Evolutionary conservation across 2,888 invertebrate species (phyloP).

Genomic region (Drosophila siamana): DNA sequence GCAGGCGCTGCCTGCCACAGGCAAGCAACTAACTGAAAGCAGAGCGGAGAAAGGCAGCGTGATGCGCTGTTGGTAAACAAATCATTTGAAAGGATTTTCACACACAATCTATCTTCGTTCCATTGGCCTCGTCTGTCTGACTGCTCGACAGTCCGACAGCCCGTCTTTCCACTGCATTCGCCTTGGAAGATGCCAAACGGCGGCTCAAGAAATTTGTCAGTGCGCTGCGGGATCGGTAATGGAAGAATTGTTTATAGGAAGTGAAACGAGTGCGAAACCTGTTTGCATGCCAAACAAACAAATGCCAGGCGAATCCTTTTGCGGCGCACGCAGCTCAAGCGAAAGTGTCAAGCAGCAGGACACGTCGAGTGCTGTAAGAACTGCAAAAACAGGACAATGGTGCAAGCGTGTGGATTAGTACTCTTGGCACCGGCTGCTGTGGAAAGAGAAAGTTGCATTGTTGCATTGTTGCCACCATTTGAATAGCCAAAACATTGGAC

Average conservation of each 20-base stretch:
- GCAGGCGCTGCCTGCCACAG: conserved; percentile 38
- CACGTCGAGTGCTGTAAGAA: conserved; percentile 5
- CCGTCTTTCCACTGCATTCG: background rate
- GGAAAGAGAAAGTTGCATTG: conserved; percentile 75
- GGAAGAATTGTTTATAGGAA: conserved; percentile 10
- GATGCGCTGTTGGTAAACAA: conserved; percentile 75
- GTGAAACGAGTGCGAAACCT: conserved; percentile 27
- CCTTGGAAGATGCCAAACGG: conserved; percentile 39
- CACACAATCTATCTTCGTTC: conserved; percentile 80
- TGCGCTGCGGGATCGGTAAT: conserved; percentile 46
- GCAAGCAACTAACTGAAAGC: conserved; percentile 27
- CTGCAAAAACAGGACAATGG: conserved; percentile 33
- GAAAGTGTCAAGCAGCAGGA: conserved; percentile 61
- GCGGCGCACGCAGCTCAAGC: conserved; percentile 46
- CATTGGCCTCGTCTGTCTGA: conserved; percentile 48
- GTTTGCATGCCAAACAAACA: conserved; percentile 46
- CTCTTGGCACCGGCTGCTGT: conserved; percentile 42
- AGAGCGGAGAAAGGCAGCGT: conserved; percentile 49
- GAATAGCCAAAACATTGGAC: conserved; percentile 66
- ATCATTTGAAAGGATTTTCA: conserved; percentile 82
- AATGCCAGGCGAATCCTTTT: conserved; percentile 58
- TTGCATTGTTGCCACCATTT: conserved; percentile 55
- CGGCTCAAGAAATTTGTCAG: conserved; percentile 62
- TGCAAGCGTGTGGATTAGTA: conserved; percentile 44
- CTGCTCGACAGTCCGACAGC: background rate